These are phyloP conservation scores for Noctua fimbriata DNA, from an alignment of 2,888 invertebrate genomes.

Conservation along the genomic window DNA sequence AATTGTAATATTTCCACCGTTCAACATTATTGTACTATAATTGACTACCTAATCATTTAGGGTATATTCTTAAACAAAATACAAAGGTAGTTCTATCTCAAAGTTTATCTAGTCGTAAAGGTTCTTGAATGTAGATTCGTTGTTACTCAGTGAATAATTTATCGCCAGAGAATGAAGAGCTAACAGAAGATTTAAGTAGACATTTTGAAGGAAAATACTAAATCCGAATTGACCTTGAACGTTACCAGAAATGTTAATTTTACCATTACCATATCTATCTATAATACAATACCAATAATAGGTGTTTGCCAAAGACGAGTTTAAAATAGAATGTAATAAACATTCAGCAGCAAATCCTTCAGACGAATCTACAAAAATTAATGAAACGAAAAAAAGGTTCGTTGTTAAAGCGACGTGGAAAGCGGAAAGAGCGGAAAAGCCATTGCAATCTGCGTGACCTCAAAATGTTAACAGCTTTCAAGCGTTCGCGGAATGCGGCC, in stretches of 20 bases:
- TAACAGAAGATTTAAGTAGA: conserved; percentile 29
- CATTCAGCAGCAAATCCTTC: background rate
- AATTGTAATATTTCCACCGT: background rate
- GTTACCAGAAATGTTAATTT: conserved; percentile 21
- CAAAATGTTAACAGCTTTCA: conserved; percentile 65
- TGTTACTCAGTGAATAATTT: conserved; percentile 33
- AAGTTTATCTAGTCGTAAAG: conserved; percentile 14
- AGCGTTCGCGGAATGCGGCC: conserved; percentile 53
- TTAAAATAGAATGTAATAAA: conserved; percentile 39
- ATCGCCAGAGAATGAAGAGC: conserved; percentile 21
- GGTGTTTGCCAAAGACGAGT: conserved; percentile 2
- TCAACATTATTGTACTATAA: background rate
- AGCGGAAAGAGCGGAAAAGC: conserved; percentile 34
- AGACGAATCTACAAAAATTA: conserved; percentile 2
- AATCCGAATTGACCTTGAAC: conserved; percentile 25
- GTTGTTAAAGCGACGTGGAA: conserved; percentile 17
- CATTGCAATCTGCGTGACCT: conserved; percentile 66
- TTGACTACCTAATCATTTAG: background rate
- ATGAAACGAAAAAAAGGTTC: conserved; percentile 39
- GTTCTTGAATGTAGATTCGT: conserved; percentile 19
- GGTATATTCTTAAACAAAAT: background rate
- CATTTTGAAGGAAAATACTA: conserved; percentile 9
- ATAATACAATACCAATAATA: conserved; percentile 8
- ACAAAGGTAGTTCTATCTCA: conserved; percentile 9
- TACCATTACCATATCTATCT: conserved; percentile 5